These are phyloP conservation scores for Actinia equina DNA, from an alignment of 64 coral and sea anemone species.

Conservation along the genomic window DNA sequence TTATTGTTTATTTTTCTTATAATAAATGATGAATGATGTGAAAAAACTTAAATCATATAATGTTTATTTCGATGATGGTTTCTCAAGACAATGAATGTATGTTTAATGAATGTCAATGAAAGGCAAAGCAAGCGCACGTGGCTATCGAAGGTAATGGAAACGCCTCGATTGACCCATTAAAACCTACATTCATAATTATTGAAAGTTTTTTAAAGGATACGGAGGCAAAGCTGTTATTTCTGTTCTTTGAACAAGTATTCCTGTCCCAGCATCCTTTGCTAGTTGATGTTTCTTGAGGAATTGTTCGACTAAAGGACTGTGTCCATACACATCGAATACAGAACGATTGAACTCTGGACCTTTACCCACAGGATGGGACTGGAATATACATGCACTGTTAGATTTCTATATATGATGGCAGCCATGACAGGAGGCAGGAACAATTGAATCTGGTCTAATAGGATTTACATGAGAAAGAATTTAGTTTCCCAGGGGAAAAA, in stretches of 20 bases:
- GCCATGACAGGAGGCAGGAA: too few species aligned
- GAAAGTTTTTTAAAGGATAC: slow-evolving; percentile 63
- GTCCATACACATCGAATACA: slow-evolving; percentile 92
- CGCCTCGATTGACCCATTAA: too few species aligned
- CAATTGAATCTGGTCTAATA: too few species aligned
- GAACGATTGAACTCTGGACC: slow-evolving; percentile 85
- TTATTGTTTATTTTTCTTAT: not conserved
- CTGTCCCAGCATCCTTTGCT: slow-evolving; percentile 88
- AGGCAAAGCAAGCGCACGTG: too few species aligned
- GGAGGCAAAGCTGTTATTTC: slow-evolving; percentile 91
- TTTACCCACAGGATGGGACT: slow-evolving; percentile 86
- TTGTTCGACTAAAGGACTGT: slow-evolving; percentile 93
- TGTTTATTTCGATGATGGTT: too few species aligned
- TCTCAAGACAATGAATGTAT: too few species aligned
- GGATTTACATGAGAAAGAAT: too few species aligned
- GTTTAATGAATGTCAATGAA: too few species aligned
- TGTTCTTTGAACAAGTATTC: slow-evolving; percentile 85
- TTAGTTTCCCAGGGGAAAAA: too few species aligned
- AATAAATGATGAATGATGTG: not conserved
- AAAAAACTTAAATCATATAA: not conserved
- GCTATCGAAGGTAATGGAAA: too few species aligned
- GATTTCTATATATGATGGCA: too few species aligned
- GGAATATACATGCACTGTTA: not conserved
- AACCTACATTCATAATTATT: not conserved
- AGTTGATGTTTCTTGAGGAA: slow-evolving; percentile 86